Conservation (phyloP, 2,113 vertebrate species). For the Malurus elegans region DNA sequence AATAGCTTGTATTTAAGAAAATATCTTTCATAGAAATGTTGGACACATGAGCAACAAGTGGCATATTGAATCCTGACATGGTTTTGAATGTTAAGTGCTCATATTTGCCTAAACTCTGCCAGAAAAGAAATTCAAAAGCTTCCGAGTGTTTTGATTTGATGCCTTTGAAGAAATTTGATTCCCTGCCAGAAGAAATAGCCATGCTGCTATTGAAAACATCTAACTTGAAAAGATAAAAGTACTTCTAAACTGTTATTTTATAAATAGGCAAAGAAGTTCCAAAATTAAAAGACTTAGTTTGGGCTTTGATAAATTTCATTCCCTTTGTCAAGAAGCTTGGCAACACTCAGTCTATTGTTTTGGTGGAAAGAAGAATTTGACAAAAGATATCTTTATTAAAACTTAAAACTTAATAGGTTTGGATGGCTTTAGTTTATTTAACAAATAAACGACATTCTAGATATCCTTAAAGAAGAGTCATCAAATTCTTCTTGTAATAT, state of each 20-base stretch:
- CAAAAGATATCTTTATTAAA: not conserved
- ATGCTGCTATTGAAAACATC: conserved; percentile 18
- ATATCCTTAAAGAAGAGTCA: not conserved
- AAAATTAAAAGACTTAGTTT: not conserved
- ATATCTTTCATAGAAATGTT: not conserved
- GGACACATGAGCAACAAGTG: not conserved
- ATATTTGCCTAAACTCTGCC: not conserved
- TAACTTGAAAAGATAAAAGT: not conserved
- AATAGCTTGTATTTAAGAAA: not conserved
- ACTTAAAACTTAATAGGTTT: not conserved
- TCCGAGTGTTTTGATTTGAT: not conserved
- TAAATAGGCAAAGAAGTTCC: not conserved
- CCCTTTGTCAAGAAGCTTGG: not conserved
- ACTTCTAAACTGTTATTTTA: not conserved
- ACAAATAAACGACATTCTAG: not conserved
- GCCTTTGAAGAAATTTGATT: conserved; percentile 3
- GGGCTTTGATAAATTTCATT: not conserved
- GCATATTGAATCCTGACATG: not conserved
- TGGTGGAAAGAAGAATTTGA: not conserved
- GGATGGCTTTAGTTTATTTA: not conserved
- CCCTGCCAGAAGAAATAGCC: not conserved
- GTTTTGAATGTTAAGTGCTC: not conserved
- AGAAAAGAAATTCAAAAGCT: not conserved
- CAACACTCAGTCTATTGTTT: not conserved
- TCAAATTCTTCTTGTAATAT: not conserved